Evolutionary conservation across 2,888 invertebrate genomes (phyloP), one percentile per base, ranked within the genome.

Genomic region (Isotomurus palustris): DNA sequence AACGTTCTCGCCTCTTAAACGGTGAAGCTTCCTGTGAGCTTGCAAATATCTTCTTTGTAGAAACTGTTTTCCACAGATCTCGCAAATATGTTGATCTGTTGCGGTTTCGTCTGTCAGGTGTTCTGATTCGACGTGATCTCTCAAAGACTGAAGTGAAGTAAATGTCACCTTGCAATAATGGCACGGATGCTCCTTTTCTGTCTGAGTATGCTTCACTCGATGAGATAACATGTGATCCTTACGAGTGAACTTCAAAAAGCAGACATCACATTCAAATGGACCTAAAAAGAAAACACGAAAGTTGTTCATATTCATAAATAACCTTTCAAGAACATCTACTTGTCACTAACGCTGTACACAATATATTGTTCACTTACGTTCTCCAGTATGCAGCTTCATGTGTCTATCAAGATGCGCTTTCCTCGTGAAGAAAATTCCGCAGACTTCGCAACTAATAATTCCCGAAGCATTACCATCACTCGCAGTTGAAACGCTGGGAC

Each of bases 331-430:
- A 43, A 43, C 17, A 40, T 40, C 6, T 40, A 40, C 40, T n/a
- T 43, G 21, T 21, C 5, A 21, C 22, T 24, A 17, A 43, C 8
- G 40, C 19, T 10, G 6, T 6, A 49, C 35, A 57, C 51, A 28
- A 61, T 53, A 6, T 41, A 35, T 19, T 57, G 57, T 4, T 51
- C 45, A 22, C 56, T 54, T 27, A 25, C 24, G 10, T 8, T 56
- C 53, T 1, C 61, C 61, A n/a, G 62, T 58, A 22, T 62, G 62
- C 3, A 62, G 29, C 17, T 48, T 43, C 48, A 51, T 50, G 43
- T 61, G 61, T 3, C 61, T 51, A 8, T 56, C 54, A 10, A 62
- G 53, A 53, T 62, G 58, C 1, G 62, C 62, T 22, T 49, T 58
- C 22, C 62, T 29, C 6, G 49, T 49, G n/a, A 49, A 49, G 19